Percentiles rank a stretch among this genome's conserved stretches.
Conservation (phyloP, 2,888 invertebrate genomes). For the Ditula angustiorana region DNA sequence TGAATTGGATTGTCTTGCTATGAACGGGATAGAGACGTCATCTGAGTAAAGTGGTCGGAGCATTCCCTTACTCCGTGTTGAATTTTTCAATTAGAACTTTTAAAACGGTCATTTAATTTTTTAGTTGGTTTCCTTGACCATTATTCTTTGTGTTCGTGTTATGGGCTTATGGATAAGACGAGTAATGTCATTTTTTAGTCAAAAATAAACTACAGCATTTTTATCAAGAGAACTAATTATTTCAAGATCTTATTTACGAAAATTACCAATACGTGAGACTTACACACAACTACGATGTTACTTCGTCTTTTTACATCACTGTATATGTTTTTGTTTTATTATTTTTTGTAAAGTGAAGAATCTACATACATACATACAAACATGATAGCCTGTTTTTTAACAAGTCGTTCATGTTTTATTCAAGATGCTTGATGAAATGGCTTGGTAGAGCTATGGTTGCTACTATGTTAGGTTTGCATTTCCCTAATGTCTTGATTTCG, state of each 20-base stretch:
- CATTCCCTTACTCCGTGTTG: conserved; percentile 46
- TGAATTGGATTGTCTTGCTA: background rate
- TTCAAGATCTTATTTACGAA: too few species aligned
- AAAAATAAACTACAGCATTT: too few species aligned
- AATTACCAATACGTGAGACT: too few species aligned
- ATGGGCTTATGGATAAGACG: background rate
- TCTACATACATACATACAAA: conserved; percentile 30
- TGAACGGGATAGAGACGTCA: conserved; percentile 2
- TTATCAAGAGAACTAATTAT: too few species aligned
- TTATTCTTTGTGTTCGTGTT: background rate
- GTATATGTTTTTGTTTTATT: too few species aligned
- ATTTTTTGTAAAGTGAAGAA: too few species aligned
- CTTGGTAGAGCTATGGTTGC: conserved; percentile 3
- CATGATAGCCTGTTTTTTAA: conserved; percentile 50
- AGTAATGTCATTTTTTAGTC: background rate
- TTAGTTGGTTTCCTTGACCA: conserved; percentile 25
- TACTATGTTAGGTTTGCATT: conserved; percentile 8
- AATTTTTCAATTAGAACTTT: conserved; percentile 62
- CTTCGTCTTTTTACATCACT: too few species aligned
- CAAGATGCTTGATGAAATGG: conserved; percentile 45
- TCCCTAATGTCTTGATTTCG: conserved; percentile 40
- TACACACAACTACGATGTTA: too few species aligned
- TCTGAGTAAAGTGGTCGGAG: conserved; percentile 2
- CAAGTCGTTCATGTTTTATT: conserved; percentile 51
- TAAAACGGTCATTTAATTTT: conserved; percentile 55